These are phyloP conservation scores for Galbula dea DNA, from an alignment of 2,113 vertebrate species.

Conservation along the genomic window DNA sequence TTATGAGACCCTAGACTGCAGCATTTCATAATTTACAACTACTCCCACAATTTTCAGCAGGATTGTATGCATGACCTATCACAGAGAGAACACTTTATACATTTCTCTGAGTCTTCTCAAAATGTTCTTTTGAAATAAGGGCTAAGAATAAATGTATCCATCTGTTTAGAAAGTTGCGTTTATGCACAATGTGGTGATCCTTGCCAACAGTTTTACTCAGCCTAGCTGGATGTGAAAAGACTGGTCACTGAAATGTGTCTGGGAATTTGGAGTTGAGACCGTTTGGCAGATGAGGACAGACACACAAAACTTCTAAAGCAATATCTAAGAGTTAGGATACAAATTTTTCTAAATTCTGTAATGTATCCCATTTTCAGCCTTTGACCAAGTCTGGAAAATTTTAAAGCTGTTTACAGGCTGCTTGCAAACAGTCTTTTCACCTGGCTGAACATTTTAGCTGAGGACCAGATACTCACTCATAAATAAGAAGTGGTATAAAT, in stretches of 20 bases:
- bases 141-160: background rate
- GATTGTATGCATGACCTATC: conserved; percentile 13
- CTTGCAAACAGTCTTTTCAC: background rate
- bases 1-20: conserved; percentile 37
- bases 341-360: background rate
- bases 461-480: background rate
- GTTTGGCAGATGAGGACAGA: background rate
- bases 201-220: background rate
- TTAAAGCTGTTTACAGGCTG: background rate
- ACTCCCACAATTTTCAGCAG: conserved; percentile 2
- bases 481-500: background rate
- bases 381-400: background rate
- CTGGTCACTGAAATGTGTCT: background rate
- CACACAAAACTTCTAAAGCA: background rate
- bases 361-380: background rate
- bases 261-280: background rate
- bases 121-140: conserved; percentile 6
- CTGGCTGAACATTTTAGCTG: background rate
- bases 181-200: background rate
- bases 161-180: background rate
- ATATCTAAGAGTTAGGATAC: background rate
- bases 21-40: conserved; percentile 54
- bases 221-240: background rate
- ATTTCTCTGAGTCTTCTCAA: background rate
- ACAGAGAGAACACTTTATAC: background rate